Evolutionary conservation across 2,113 vertebrate species (phyloP), one percentile per base, ranked within the genome.

Genomic region (Saimiri boliviensis): DNA sequence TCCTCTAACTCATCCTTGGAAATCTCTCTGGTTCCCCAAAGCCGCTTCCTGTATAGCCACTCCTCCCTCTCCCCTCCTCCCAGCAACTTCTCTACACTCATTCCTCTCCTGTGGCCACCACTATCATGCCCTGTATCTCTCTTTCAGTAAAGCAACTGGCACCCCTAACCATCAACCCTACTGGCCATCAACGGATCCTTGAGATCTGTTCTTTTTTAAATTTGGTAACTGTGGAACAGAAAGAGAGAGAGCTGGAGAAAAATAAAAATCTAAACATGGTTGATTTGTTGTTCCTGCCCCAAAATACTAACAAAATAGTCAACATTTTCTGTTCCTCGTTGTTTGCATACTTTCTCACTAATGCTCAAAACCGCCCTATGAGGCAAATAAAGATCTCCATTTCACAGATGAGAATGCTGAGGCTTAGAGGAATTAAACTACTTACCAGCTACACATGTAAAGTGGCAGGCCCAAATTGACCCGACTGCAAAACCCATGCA

Each of bases 381-480:
- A 56, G 16, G 37, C 30, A 85, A 40, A 73, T 40, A 45, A 54
- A 1, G 4, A 49, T 63, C 17, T 42, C 91, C 32, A 73, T 58
- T 95, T 86, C 94, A 94, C 3, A 94, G 77, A 89, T 21, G 84
- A 70, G 73, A 76, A 76, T 12, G 70, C 13, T 45, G n/a, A 91
- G 63, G 47, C 27, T 76, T 45, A 17, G 21, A 89, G 42, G 32
- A 81, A 77, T 42, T 63, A 77, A 89, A 11, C 21, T 45, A 70
- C 52, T 83, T 86, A 47, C 9, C 80, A 68, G 37, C 56, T 68
- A 47, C 23, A 49, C 14, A 42, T 19, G 37, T 74, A 23, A 45
- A 80, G 32, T 76, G 35, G 32, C 45, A 86, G 79, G n/a, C 25
- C 52, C 17, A 89, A 54, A 40, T 70, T 83, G 79, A 42, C 25